Conservation (phyloP, 92 coral and sea anemone genomes). For the Muricea muricata region DNA sequence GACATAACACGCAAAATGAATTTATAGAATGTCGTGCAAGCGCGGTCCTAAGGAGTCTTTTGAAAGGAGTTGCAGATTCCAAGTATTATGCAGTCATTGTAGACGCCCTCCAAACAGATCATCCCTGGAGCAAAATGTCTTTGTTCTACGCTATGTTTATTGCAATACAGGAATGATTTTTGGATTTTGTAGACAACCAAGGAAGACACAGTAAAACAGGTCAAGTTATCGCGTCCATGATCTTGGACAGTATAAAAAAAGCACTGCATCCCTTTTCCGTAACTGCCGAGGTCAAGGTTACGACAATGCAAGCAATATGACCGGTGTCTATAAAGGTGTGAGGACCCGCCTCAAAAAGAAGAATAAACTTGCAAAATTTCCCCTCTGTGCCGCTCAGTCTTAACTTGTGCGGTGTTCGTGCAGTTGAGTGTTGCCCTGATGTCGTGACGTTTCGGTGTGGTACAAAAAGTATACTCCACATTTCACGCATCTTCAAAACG, state of each 20-base stretch:
- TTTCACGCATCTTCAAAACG: conserved; percentile 1
- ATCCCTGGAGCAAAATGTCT: conserved; percentile 1
- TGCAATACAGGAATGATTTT: conserved; percentile 10
- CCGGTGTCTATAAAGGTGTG: no score
- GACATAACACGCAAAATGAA: background rate
- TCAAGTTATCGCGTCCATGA: no score
- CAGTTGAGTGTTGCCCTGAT: no score
- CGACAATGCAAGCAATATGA: no score
- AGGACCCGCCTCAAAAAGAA: no score
- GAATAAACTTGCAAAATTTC: no score
- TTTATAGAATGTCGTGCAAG: no score
- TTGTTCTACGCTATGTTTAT: background rate
- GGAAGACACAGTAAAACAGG: no score
- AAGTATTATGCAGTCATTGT: conserved; percentile 1
- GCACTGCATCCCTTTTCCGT: no score
- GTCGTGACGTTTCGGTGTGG: conserved; percentile 7
- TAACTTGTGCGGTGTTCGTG: conserved; percentile 18
- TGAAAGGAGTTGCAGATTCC: background rate
- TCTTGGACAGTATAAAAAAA: no score
- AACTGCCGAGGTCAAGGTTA: no score
- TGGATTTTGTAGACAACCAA: no score
- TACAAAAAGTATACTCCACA: background rate
- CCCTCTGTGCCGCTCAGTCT: background rate
- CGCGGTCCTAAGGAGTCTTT: conserved; percentile 2
- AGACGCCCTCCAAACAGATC: background rate